Evolutionary conservation across 2,888 invertebrate species (phyloP).

Genomic region (Adineta ricciae): DNA sequence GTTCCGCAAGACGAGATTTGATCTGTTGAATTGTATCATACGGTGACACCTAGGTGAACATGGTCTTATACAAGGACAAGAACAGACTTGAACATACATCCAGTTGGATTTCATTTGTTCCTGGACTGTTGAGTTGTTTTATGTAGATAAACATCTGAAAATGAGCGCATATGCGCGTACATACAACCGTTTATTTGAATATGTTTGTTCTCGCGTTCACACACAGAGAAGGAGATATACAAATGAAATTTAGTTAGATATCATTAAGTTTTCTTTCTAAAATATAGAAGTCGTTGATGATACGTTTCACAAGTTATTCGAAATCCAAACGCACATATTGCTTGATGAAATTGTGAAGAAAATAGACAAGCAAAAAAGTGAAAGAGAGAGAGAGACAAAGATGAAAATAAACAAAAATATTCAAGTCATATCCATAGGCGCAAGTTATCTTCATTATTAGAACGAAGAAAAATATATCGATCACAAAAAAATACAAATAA

Average conservation of each 20-base stretch:
- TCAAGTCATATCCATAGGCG: neutral
- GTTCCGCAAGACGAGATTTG: neutral
- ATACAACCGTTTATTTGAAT: neutral
- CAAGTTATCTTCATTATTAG: neutral
- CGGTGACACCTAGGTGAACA: neutral
- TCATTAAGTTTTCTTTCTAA: neutral
- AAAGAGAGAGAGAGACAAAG: neutral
- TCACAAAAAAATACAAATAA: neutral
- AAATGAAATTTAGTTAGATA: neutral
- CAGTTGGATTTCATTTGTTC: neutral
- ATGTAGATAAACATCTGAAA: slow-evolving; percentile 1
- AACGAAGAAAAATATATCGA: neutral
- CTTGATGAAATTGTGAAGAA: neutral
- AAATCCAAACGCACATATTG: neutral
- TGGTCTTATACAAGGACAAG: neutral
- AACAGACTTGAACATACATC: neutral
- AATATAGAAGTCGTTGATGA: neutral
- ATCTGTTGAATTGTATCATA: neutral
- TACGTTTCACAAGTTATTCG: neutral
- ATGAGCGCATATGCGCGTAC: neutral
- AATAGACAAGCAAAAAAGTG: too few relatives aligned
- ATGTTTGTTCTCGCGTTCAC: neutral
- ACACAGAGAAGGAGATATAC: neutral
- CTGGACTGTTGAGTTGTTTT: neutral
- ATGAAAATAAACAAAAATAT: neutral